Evolutionary conservation across 2,797 vertebrate genomes (phyloP).

Genomic region (Chelmon rostratus): DNA sequence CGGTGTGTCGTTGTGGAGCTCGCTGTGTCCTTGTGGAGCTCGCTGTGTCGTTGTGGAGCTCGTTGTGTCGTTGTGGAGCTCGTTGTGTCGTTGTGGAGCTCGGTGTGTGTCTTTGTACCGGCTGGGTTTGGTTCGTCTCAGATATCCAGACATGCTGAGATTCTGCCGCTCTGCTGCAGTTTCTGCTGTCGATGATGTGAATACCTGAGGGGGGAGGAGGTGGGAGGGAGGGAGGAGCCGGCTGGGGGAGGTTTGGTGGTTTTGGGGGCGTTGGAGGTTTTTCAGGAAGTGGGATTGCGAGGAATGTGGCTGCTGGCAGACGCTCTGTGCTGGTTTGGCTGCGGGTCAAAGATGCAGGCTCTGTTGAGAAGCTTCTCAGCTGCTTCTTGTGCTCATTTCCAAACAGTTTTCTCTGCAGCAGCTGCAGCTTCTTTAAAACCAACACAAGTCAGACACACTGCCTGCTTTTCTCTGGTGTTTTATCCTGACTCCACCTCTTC

Average conservation of each 20-base stretch:
- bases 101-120: conserved; percentile 12
- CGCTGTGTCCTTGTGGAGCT: no score
- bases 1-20: no score
- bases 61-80: no score
- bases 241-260: conserved; percentile 45
- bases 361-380: conserved; percentile 21
- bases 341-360: conserved; percentile 60
- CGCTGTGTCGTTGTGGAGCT: no score
- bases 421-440: not conserved
- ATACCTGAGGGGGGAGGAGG: conserved; percentile 57
- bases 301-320: conserved; percentile 78
- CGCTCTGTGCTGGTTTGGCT: conserved; percentile 61
- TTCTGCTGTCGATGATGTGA: conserved; percentile 1
- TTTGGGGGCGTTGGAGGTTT: conserved; percentile 49
- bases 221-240: not conserved
- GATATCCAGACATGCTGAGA: conserved; percentile 8
- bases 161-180: conserved; percentile 16
- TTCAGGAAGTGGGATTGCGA: conserved; percentile 79
- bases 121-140: conserved; percentile 24
- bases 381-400: conserved; percentile 1
- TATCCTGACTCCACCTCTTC: not conserved
- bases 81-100: no score
- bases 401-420: not conserved
- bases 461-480: not conserved
- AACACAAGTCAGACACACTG: not conserved